Percentiles rank a stretch among this genome's conserved stretches.
Conservation (phyloP, 2,797 vertebrate species). For the Scolopax rusticola region DNA sequence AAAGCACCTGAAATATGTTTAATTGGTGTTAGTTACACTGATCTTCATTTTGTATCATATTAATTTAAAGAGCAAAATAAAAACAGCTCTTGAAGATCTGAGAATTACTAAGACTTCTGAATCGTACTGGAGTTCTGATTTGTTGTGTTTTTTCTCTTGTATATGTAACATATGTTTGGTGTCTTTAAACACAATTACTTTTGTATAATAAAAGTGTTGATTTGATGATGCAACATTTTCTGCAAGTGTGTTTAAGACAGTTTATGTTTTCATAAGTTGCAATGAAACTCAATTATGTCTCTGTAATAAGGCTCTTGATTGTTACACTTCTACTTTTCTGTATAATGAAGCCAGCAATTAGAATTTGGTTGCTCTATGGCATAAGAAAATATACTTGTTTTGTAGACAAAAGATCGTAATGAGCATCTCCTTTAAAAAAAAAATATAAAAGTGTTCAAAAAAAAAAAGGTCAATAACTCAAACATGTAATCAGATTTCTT, state of each 20-base stretch:
- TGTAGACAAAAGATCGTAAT: constrained; percentile 83
- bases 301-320: constrained; percentile 86
- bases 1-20: not conserved
- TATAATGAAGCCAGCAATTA: constrained; percentile 85
- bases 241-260: constrained; percentile 84
- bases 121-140: constrained; percentile 58
- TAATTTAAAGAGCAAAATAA: not conserved
- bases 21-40: not conserved
- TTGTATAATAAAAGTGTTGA: constrained; percentile 83
- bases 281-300: constrained; percentile 86
- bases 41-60: not conserved
- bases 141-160: constrained; percentile 30
- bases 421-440: constrained; percentile 64
- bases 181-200: constrained; percentile 84
- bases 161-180: constrained; percentile 80
- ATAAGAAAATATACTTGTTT: constrained; percentile 81
- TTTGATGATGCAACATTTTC: constrained; percentile 83
- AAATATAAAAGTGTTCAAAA: not conserved
- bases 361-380: constrained; percentile 82
- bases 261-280: constrained; percentile 85
- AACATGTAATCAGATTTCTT: constrained; percentile 81
- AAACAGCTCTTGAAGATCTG: constrained; percentile 14
- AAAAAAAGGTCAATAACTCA: constrained; percentile 79
- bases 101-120: constrained; percentile 54
- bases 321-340: constrained; percentile 83